Evolutionary conservation across 2,888 invertebrate species (phyloP).

Genomic region (Conomelus anceps): DNA sequence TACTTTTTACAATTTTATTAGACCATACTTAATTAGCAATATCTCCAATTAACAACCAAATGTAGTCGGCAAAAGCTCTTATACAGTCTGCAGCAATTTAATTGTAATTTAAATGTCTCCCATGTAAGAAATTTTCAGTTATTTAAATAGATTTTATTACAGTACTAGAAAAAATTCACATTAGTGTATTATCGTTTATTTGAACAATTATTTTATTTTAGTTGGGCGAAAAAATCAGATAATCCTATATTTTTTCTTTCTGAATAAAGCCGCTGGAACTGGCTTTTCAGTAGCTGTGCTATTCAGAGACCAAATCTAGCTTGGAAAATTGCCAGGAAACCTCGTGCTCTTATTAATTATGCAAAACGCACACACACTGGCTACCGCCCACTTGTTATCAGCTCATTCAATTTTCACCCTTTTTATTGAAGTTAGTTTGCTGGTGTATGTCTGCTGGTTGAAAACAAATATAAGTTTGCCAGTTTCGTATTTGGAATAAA

Average conservation of each 20-base stretch:
- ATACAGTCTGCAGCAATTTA: too few species aligned
- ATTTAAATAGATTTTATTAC: too few species aligned
- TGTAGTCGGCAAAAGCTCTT: too few species aligned
- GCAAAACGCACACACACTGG: background rate
- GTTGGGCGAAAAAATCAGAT: background rate
- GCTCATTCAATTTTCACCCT: background rate
- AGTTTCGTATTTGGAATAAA: background rate
- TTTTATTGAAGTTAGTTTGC: background rate
- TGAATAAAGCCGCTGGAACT: background rate
- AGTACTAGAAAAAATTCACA: too few species aligned
- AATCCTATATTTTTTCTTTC: background rate
- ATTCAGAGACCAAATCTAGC: background rate
- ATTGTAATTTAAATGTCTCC: too few species aligned
- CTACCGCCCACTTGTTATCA: background rate
- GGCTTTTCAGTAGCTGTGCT: background rate
- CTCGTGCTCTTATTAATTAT: background rate
- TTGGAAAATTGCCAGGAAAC: background rate
- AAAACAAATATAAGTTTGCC: background rate
- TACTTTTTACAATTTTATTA: too few species aligned
- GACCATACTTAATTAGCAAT: too few species aligned
- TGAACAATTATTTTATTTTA: too few species aligned
- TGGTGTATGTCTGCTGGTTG: background rate
- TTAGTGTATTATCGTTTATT: too few species aligned
- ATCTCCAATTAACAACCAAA: too few species aligned
- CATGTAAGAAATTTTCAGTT: too few species aligned